Evolutionary conservation across 2,113 vertebrate genomes (phyloP).

Genomic region (Alligator mississippiensis): DNA sequence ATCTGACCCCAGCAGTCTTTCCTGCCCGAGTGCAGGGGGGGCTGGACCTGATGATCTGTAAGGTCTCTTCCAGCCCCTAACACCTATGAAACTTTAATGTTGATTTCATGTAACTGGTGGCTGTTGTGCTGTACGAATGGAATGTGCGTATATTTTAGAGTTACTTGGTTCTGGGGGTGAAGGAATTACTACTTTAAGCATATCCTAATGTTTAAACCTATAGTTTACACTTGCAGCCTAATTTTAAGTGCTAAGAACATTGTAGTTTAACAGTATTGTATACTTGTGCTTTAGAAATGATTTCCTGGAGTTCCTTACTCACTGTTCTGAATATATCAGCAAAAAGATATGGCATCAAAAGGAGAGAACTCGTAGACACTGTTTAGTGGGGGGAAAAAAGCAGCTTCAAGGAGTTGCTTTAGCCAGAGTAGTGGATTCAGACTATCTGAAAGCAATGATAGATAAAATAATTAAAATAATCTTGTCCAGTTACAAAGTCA

Average conservation of each 20-base stretch:
- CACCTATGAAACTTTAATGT: neutral
- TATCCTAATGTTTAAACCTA: accelerated
- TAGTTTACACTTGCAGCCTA: neutral
- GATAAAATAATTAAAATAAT: neutral
- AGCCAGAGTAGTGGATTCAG: neutral
- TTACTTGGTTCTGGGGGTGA: neutral
- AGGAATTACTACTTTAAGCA: neutral
- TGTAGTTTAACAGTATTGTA: neutral
- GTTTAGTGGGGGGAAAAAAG: neutral
- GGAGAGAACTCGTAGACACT: neutral
- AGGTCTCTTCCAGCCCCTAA: no score
- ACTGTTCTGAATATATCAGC: neutral
- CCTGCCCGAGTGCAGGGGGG: no score
- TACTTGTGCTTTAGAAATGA: neutral
- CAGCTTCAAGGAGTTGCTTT: neutral
- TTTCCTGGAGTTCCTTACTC: accelerated
- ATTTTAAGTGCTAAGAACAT: neutral
- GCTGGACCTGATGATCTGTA: no score
- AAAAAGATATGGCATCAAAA: neutral
- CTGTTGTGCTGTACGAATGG: neutral
- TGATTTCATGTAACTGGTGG: neutral
- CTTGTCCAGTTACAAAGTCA: neutral
- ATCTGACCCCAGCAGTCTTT: no score
- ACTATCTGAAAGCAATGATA: neutral
- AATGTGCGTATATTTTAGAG: neutral